phyloP scores from a whole-genome alignment of 2,797 vertebrate species.

The Linurgus olivaceus region DNA sequence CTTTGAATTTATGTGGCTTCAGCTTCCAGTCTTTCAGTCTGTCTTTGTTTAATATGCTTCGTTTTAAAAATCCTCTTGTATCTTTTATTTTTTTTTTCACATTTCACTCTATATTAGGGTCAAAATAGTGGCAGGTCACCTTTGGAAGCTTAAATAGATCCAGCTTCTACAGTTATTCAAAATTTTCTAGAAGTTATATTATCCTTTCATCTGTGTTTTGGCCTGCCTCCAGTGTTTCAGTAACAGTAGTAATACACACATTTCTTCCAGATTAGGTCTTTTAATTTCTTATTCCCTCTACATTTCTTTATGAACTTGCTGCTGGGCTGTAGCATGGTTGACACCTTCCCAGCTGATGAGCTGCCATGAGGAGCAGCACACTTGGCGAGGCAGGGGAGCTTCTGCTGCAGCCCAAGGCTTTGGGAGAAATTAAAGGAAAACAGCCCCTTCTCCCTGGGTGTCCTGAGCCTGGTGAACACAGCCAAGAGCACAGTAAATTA shows the following conservation, averaged over 20 bases:
- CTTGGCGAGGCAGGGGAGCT: neutral
- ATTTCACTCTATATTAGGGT: neutral
- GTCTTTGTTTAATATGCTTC: neutral
- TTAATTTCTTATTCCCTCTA: neutral
- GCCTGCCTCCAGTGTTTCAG: neutral
- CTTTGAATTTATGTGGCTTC: neutral
- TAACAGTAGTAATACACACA: neutral
- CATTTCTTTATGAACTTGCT: neutral
- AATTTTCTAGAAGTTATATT: neutral
- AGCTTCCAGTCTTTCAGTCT: neutral
- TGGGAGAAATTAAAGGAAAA: neutral
- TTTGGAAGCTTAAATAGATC: neutral
- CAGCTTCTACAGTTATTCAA: neutral
- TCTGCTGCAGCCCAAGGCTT: neutral
- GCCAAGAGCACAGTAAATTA: neutral
- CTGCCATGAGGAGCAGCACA: neutral
- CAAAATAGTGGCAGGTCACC: neutral
- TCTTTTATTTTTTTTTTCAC: neutral
- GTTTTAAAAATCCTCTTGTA: neutral
- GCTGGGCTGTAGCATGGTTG: neutral
- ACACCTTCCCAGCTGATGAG: neutral
- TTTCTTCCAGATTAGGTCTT: neutral
- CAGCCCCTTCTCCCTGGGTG: neutral
- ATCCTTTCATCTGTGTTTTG: neutral
- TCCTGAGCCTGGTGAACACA: neutral